These are phyloP conservation scores for Ornithoptera priamus DNA, from an alignment of 2,888 invertebrate genomes.

Conservation along the genomic window DNA sequence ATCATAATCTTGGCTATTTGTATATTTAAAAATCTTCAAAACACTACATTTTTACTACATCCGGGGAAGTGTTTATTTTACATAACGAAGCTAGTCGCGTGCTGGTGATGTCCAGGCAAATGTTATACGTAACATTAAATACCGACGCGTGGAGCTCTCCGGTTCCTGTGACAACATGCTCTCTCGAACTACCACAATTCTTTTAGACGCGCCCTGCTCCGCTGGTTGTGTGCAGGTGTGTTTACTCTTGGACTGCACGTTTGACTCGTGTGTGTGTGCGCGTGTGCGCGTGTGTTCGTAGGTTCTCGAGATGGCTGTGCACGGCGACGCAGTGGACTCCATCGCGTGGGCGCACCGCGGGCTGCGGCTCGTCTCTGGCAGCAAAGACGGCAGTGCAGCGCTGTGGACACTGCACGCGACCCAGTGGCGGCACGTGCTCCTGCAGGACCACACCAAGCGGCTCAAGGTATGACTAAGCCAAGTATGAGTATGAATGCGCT, in stretches of 20 bases:
- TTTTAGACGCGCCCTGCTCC: neutral
- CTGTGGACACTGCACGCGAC: slow-evolving; percentile 95
- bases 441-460: slow-evolving; percentile 65
- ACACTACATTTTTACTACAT: no score
- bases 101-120: no score
- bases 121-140: no score
- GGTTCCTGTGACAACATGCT: no score
- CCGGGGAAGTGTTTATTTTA: no score
- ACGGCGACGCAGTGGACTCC: slow-evolving; percentile 95
- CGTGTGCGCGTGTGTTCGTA: slow-evolving; percentile 15
- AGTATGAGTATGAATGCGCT: neutral
- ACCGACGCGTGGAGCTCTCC: no score
- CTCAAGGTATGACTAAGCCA: slow-evolving; percentile 47
- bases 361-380: slow-evolving; percentile 94
- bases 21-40: no score
- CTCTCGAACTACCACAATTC: no score
- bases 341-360: slow-evolving; percentile 96
- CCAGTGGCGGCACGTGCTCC: slow-evolving; percentile 90
- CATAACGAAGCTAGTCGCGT: no score
- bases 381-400: slow-evolving; percentile 96
- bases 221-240: neutral
- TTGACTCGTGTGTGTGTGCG: neutral
- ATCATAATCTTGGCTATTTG: no score
- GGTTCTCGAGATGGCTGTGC: slow-evolving; percentile 87
- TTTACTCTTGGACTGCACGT: neutral